Percentiles rank a stretch among this genome's conserved stretches.
Evolutionary conservation across 2,113 vertebrate species (phyloP).

Genomic region (Odontesthes bonariensis): DNA sequence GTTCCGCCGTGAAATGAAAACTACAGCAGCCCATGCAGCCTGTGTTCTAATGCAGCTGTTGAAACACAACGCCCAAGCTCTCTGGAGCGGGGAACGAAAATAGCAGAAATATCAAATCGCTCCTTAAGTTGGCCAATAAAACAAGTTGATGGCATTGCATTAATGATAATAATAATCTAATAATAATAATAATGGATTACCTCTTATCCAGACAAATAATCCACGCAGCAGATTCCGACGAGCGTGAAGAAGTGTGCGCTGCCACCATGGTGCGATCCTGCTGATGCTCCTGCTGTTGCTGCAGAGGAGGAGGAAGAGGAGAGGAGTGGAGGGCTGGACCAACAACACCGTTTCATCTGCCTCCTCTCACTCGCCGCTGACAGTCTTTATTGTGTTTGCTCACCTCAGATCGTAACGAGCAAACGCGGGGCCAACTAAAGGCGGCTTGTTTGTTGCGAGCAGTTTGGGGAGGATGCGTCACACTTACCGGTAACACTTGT

Average conservation of each 20-base stretch:
- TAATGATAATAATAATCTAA: not conserved
- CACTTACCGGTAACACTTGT: not conserved
- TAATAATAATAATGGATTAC: slow-evolving; percentile 73
- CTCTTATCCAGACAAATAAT: slow-evolving; percentile 96
- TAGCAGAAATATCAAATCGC: not conserved
- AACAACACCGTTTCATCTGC: slow-evolving; percentile 35
- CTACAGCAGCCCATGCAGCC: not conserved
- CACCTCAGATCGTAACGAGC: slow-evolving; percentile 11
- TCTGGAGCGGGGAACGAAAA: not conserved
- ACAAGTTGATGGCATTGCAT: not conserved
- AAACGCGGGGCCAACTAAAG: not conserved
- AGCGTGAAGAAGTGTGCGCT: slow-evolving; percentile 88
- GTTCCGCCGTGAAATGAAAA: slow-evolving; percentile 27
- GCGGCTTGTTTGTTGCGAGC: not conserved
- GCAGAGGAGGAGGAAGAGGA: slow-evolving; percentile 27
- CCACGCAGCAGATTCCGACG: slow-evolving; percentile 92
- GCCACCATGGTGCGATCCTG: slow-evolving; percentile 90
- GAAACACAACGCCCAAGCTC: slow-evolving; percentile 17
- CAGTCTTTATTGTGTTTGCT: slow-evolving; percentile 2
- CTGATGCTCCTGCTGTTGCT: slow-evolving; percentile 21
- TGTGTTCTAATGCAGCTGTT: slow-evolving; percentile 18
- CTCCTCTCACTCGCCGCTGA: slow-evolving; percentile 41
- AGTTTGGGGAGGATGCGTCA: no score
- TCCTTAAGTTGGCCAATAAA: not conserved
- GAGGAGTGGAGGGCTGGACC: slow-evolving; percentile 39